These are phyloP conservation scores for Heterodera schachtii DNA, from an alignment of 1,140 invertebrate genomes.

Conservation along the genomic window DNA sequence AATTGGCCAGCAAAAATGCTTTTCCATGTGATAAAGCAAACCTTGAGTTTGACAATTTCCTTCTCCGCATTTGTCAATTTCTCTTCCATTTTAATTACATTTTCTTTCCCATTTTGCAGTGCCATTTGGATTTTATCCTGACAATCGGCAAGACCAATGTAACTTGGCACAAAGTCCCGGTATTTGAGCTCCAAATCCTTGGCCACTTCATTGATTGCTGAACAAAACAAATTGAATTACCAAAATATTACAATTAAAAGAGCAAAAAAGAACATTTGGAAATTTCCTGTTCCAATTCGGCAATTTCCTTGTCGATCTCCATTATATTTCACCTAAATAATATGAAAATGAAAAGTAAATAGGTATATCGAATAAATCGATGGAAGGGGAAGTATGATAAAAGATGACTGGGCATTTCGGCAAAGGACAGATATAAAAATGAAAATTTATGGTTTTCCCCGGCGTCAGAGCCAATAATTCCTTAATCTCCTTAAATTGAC, in stretches of 20 bases:
- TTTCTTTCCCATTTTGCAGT: conserved; percentile 22
- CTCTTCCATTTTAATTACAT: conserved; percentile 9
- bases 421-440: no score
- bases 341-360: no score
- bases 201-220: conserved; percentile 25
- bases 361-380: no score
- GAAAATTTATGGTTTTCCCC: no score
- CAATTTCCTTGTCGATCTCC: conserved; percentile 15
- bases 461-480: no score
- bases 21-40: background rate
- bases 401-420: no score
- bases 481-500: no score
- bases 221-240: background rate
- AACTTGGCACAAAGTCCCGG: conserved; percentile 26
- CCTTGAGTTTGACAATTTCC: background rate
- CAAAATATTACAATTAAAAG: background rate
- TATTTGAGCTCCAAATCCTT: conserved; percentile 37
- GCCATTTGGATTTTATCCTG: conserved; percentile 31
- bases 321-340: background rate
- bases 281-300: conserved; percentile 19
- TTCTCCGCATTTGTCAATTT: conserved; percentile 22
- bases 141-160: conserved; percentile 31
- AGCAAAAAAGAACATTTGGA: conserved; percentile 9
- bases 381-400: no score
- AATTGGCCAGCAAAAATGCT: background rate